phyloP scores from a whole-genome alignment of 2,113 vertebrate genomes.

The Cercopithecus mona region DNA sequence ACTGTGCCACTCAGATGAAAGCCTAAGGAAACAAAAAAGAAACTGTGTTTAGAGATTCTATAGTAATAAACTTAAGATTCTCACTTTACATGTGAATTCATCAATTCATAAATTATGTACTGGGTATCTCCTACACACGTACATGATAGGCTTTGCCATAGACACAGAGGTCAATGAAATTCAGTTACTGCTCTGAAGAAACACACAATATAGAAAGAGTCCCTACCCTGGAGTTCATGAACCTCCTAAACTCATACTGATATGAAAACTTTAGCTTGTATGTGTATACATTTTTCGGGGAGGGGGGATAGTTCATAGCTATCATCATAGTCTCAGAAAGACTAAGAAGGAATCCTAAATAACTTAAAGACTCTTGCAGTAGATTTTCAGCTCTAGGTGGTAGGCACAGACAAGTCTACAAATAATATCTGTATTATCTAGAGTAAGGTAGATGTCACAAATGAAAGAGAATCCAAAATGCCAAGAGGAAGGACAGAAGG shows the following conservation, averaged over 20 bases:
- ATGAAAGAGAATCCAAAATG: constrained; percentile 1
- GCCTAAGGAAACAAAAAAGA: constrained; percentile 83
- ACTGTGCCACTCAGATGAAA: constrained; percentile 99
- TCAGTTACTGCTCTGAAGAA: not conserved
- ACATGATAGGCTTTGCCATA: not conserved
- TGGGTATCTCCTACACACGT: not conserved
- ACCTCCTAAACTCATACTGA: constrained; percentile 23
- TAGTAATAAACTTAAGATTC: constrained; percentile 13
- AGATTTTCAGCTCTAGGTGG: not conserved
- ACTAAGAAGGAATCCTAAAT: constrained; percentile 17
- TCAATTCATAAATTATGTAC: constrained; percentile 33
- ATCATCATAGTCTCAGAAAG: constrained; percentile 47
- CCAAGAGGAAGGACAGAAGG: not conserved
- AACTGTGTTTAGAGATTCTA: constrained; percentile 45
- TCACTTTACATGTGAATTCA: constrained; percentile 6
- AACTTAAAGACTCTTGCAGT: constrained; percentile 6
- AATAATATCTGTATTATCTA: constrained; percentile 36
- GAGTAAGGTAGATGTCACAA: not conserved
- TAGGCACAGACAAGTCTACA: constrained; percentile 22
- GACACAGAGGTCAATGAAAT: not conserved
- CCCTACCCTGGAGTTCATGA: not conserved
- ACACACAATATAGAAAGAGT: constrained; percentile 22
- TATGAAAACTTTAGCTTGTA: constrained; percentile 35
- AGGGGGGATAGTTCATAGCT: not conserved
- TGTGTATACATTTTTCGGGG: not conserved